These are phyloP conservation scores for rabbit (Oryctolagus cuniculus) DNA, from an alignment of 2,113 vertebrate genomes.

Conservation along the genomic window mOryCun1.1 NC_091442.1:6198501-6199000, in stretches of 20 bases:
- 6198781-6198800: not conserved
- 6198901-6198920: no score
- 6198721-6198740: not conserved
- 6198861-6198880: not conserved
- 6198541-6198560: not conserved
- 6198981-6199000: fast-evolving
- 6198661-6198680: not conserved
- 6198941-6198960: not conserved
- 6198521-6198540: not conserved
- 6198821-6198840: no score
- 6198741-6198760: not conserved
- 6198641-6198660: not conserved
- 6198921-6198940: fast-evolving
- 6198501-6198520: not conserved
- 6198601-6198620: no score
- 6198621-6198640: not conserved
- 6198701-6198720: fast-evolving
- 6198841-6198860: not conserved
- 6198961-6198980: not conserved
- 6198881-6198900: not conserved
- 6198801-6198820: not conserved
- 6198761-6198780: fast-evolving
- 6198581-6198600: not conserved
- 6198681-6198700: not conserved
- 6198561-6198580: no score